Conservation (phyloP, 2,797 vertebrate genomes). For the Platalea minor region DNA sequence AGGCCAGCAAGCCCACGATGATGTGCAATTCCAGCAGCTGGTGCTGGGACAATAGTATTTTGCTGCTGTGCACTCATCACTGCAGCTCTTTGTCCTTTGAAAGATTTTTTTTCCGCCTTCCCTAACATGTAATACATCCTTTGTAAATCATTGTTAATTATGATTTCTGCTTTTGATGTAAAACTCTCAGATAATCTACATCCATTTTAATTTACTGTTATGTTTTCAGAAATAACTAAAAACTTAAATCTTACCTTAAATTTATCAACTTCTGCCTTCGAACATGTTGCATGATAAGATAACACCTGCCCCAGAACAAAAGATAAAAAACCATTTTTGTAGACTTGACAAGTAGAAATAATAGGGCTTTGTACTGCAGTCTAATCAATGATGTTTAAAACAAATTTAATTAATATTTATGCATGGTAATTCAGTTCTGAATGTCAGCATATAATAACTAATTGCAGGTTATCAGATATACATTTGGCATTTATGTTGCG, state of each 20-base stretch:
- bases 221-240: not conserved
- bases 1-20: not conserved
- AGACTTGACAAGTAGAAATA: constrained; percentile 9
- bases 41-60: not conserved
- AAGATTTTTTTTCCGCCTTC: not conserved
- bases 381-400: constrained; percentile 30
- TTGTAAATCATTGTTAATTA: not conserved
- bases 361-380: not conserved
- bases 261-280: constrained; percentile 98
- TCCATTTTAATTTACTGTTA: not conserved
- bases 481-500: not conserved
- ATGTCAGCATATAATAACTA: not conserved
- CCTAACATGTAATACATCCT: not conserved
- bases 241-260: constrained; percentile 88
- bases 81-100: not conserved
- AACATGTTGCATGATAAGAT: constrained; percentile 97
- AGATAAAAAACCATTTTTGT: not conserved
- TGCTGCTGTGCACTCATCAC: not conserved
- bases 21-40: not conserved
- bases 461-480: not conserved
- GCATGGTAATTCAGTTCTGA: constrained; percentile 3
- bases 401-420: not conserved
- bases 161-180: not conserved
- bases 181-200: not conserved
- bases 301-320: constrained; percentile 84